Evolutionary conservation across 2,113 vertebrate species (phyloP).

Genomic region (Sylvia atricapilla): DNA sequence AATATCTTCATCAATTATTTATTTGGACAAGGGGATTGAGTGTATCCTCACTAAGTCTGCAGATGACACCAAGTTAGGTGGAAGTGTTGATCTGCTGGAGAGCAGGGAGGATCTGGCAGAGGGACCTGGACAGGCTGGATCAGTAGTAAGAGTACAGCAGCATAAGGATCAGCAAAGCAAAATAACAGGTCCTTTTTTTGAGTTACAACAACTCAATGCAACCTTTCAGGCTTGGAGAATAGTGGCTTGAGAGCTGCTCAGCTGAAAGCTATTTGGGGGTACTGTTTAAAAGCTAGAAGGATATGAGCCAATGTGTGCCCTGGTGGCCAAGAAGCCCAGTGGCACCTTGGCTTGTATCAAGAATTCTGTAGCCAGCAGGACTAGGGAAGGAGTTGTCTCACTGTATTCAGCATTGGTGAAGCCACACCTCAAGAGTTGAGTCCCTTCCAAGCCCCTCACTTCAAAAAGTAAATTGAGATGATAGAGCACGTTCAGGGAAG

Average conservation of each 20-base stretch:
- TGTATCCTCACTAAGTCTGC: neutral
- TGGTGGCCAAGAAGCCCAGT: neutral
- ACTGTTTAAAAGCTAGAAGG: neutral
- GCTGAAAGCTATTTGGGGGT: neutral
- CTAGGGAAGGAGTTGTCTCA: neutral
- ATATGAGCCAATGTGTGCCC: neutral
- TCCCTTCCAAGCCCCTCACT: neutral
- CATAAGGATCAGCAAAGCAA: neutral
- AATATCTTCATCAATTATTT: neutral
- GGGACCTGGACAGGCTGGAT: neutral
- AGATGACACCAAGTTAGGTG: neutral
- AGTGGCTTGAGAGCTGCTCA: neutral
- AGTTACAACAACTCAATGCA: neutral
- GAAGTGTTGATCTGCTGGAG: neutral
- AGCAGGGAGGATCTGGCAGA: neutral
- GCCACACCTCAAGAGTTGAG: neutral
- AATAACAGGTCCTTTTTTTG: neutral
- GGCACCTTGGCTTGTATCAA: neutral
- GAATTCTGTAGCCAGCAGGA: neutral
- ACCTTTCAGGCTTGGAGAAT: neutral
- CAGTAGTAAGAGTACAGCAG: neutral
- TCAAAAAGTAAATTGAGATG: neutral
- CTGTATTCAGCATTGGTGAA: neutral
- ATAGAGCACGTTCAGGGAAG: neutral
- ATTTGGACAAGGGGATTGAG: neutral